Evolutionary conservation across 2,113 vertebrate genomes (phyloP).

Genomic region (Daboia siamensis): DNA sequence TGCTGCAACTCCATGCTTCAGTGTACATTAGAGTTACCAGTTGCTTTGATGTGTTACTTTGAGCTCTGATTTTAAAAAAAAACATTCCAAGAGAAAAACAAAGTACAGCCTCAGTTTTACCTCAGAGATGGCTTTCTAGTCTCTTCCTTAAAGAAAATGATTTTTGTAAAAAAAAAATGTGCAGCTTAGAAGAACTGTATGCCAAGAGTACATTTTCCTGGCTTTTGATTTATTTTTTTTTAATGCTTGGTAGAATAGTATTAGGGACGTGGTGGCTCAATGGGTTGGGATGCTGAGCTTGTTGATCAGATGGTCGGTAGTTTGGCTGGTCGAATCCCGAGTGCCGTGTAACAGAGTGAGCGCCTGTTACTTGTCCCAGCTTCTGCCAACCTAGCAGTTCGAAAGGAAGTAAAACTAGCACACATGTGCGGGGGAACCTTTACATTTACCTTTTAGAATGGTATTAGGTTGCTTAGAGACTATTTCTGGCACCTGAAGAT

Average conservation of each 20-base stretch:
- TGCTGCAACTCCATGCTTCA: not conserved
- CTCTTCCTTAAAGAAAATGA: slow-evolving; percentile 18
- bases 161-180: not conserved
- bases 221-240: not conserved
- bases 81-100: not conserved
- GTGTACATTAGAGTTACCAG: not conserved
- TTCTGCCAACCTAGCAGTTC: too few species aligned
- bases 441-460: not conserved
- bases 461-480: not conserved
- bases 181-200: not conserved
- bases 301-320: too few species aligned
- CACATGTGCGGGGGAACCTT: too few species aligned
- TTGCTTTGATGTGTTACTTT: not conserved
- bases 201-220: slow-evolving; percentile 4
- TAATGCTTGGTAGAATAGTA: not conserved
- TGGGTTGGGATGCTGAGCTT: too few species aligned
- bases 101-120: slow-evolving; percentile 7
- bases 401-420: too few species aligned
- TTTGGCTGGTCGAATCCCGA: too few species aligned
- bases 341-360: too few species aligned
- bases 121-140: slow-evolving; percentile 21
- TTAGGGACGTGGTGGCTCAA: not conserved
- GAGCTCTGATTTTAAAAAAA: not conserved
- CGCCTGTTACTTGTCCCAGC: too few species aligned
- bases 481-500: not conserved